These are phyloP conservation scores for Microchirus variegatus DNA, from an alignment of 2,797 vertebrate genomes.

Conservation along the genomic window DNA sequence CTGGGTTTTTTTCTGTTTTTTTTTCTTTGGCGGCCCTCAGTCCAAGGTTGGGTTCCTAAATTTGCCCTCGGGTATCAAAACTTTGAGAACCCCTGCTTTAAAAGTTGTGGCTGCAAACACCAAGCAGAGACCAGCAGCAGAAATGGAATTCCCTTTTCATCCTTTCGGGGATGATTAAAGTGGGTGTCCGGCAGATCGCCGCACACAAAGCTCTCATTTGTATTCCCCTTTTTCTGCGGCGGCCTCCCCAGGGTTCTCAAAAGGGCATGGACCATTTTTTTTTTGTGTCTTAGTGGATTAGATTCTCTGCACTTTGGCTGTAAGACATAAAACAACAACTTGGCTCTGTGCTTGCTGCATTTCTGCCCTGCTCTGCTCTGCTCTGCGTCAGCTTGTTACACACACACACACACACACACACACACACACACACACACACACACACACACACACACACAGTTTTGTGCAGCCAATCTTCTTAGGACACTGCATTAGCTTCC, in stretches of 20 bases:
- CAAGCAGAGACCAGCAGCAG: not conserved
- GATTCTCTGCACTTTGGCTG: conserved; percentile 33
- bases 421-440: not conserved
- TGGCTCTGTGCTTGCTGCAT: conserved; percentile 11
- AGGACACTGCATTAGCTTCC: no score
- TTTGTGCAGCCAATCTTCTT: no score
- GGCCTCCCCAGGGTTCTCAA: not conserved
- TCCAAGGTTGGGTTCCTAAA: no score
- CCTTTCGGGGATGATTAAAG: conserved; percentile 23
- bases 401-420: not conserved
- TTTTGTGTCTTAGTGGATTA: conserved; percentile 34
- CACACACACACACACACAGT: conserved; percentile 11
- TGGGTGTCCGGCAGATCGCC: conserved; percentile 35
- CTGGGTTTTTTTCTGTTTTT: no score
- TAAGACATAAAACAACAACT: conserved; percentile 22
- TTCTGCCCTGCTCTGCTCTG: conserved; percentile 13
- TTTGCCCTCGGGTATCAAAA: no score
- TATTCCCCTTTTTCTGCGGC: conserved; percentile 39
- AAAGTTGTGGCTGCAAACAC: not conserved
- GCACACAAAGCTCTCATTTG: conserved; percentile 56
- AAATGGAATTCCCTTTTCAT: not conserved
- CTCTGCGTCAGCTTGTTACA: conserved; percentile 34
- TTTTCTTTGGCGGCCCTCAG: no score
- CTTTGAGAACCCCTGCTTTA: no score
- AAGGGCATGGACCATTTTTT: conserved; percentile 41